Evolutionary conservation across 2,797 vertebrate genomes (phyloP), one percentile per base, ranked within the genome.

Genomic region (Gymnothorax reevesii): DNA sequence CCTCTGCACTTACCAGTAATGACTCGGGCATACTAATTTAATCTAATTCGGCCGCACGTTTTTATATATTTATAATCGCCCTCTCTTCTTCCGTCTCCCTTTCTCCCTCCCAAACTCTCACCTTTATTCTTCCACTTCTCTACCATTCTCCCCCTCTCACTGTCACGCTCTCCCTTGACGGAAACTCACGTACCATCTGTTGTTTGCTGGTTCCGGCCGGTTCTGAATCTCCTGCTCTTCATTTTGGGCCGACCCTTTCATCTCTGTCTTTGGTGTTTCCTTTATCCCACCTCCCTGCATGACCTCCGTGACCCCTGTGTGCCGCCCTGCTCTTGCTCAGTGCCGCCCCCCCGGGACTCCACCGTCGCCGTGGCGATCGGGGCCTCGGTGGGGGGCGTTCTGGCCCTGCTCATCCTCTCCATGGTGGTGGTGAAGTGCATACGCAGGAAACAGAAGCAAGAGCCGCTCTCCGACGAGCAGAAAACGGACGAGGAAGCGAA

Each of bases 401-500:
- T 99, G 91, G 98, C 98, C 0, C 93, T 99, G 89, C 95, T 99
- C 87, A 99, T 99, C 93, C 95, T 99, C 87, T 97, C 96, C 90
- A 98, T 99, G 96, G 96, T 99, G 88, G 95, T 98, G 10, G 96
- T 99, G 90, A 99, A 99, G 83, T 99, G 98, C 0, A 96, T 99
- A 82, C 96, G 98, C 89, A 96, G 97, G 92, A 98, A 98, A 94
- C 96, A 95, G 90, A 98, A 99, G 92, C 97, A 98, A 95, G 95
- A 98, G 88, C 96, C 98, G 54, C 97, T 97, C 92, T 97, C 97
- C 0, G 98, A 99, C 0, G 98, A 97, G 92, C 96, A 99, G 95
- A 99, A 99, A 95, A 98, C 97, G 1, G 99, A 99, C 91, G 99
- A 99, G 92, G 98, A 99, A 89, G 98, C 96, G 62, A 99, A 99